These are phyloP conservation scores for Drosophila jambulina DNA, from an alignment of 1,140 invertebrate species.

Conservation along the genomic window DNA sequence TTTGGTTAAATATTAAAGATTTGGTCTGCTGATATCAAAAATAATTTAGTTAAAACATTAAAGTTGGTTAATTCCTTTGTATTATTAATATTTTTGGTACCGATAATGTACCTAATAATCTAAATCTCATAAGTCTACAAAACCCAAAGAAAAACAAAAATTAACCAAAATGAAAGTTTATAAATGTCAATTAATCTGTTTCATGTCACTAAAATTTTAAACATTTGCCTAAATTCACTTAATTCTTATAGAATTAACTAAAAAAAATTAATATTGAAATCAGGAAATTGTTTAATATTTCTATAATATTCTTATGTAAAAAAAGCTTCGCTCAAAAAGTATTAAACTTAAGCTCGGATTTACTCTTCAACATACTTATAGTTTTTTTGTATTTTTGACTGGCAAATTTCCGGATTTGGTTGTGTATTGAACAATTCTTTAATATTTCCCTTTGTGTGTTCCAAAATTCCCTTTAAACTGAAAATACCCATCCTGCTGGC, in stretches of 20 bases:
- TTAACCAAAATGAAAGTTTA: too few species aligned
- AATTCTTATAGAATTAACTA: neutral
- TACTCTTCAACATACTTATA: neutral
- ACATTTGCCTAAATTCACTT: neutral
- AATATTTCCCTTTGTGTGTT: constrained; percentile 2
- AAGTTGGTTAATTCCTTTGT: neutral
- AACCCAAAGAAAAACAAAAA: too few species aligned
- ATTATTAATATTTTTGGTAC: neutral
- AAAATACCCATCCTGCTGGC: constrained; percentile 16
- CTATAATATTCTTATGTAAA: too few species aligned
- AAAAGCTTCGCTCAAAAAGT: too few species aligned
- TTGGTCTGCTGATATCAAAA: too few species aligned
- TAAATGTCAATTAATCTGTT: too few species aligned
- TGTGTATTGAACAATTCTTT: constrained; percentile 3
- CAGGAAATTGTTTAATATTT: too few species aligned
- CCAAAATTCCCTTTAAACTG: neutral
- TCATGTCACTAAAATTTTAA: neutral
- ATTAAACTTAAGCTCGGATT: neutral
- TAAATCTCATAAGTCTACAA: too few species aligned
- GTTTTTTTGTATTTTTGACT: neutral
- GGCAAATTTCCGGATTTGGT: neutral
- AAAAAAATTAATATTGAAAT: too few species aligned
- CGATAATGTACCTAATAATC: too few species aligned
- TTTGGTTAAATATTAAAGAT: neutral
- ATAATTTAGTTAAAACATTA: neutral